phyloP scores from a whole-genome alignment of 2,888 invertebrate species.

The Sialis lutaria region DNA sequence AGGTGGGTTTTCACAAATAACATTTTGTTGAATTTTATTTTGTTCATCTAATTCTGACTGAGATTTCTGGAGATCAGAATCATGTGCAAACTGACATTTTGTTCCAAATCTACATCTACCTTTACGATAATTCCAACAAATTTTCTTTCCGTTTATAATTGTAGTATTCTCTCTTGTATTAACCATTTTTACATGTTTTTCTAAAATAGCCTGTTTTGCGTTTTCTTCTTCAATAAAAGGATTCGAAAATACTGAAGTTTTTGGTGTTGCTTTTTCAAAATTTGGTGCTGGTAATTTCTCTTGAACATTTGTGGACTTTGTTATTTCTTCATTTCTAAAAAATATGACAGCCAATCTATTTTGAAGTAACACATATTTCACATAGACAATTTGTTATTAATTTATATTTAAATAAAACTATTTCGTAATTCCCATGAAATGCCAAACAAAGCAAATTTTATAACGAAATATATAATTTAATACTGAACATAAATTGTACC shows the following conservation, averaged over 20 bases:
- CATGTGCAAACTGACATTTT: constrained; percentile 83
- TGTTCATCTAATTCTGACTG: constrained; percentile 38
- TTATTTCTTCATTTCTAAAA: constrained; percentile 20
- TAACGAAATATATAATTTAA: too few species aligned
- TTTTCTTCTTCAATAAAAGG: constrained; percentile 73
- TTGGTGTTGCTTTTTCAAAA: constrained; percentile 32
- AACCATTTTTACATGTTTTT: constrained; percentile 88
- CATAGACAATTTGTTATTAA: background rate
- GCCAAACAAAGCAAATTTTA: background rate
- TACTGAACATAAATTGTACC: too few species aligned
- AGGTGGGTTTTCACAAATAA: constrained; percentile 20
- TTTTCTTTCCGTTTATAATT: constrained; percentile 70
- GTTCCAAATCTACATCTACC: constrained; percentile 80
- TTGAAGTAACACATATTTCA: constrained; percentile 11
- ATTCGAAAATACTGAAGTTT: constrained; percentile 71
- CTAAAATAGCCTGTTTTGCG: constrained; percentile 69
- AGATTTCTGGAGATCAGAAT: constrained; percentile 60
- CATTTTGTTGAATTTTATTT: constrained; percentile 26
- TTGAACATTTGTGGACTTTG: constrained; percentile 5
- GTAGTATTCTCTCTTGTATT: constrained; percentile 52
- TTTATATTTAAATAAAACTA: background rate
- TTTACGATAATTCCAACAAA: constrained; percentile 87
- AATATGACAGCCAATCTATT: constrained; percentile 24
- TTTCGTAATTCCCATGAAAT: background rate
- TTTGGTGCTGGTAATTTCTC: constrained; percentile 43